Evolutionary conservation across 2,113 vertebrate genomes (phyloP), one percentile per base, ranked within the genome.

Genomic region (Tamias sibiricus): DNA sequence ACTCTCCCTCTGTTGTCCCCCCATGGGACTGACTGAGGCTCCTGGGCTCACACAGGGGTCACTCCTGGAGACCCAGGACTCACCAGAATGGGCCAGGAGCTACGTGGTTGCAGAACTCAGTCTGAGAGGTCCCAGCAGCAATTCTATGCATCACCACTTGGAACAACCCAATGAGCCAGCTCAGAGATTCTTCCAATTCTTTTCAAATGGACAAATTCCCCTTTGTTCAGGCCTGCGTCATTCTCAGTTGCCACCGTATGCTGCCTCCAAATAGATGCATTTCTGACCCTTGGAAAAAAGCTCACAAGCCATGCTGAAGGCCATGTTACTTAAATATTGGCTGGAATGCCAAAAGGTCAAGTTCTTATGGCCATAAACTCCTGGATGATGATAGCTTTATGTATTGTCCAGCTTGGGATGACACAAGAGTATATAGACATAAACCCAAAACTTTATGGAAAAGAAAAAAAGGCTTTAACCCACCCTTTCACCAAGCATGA

Each of bases 181-280:
- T 96, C 84, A 76, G 85, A 94, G 89, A 97, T 95, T 97, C 90
- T 85, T 95, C 83, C 66, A 74, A 87, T 95, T 96, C 96, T 83
- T 96, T 83, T 30, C 44, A 54, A 77, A 76, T 80, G 59, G 75
- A 97, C 96, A 97, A 93, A 87, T 32, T 40, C 69, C 69, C 57
- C 91, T 97, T 98, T 97, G 96, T 97, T 76, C 30, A 71, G 8
- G 64, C 69, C 96, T 83, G 94, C 88, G 17, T 95, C 91, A 94
- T 54, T 89, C 83, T 79, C 69, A 86, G 75, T n/a, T 82, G 86
- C 75, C 86, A 88, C 44, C 82, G 2, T 20, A 79, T 4, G 22
- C 74, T 83, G 95, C 86, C 83, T 92, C 94, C 94, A 96, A 94
- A 93, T 24, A 83, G 24, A 72, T 81, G 93, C 35, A 24, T 87